Evolutionary conservation across 2,113 vertebrate genomes (phyloP).

Genomic region (Notechis scutatus): DNA sequence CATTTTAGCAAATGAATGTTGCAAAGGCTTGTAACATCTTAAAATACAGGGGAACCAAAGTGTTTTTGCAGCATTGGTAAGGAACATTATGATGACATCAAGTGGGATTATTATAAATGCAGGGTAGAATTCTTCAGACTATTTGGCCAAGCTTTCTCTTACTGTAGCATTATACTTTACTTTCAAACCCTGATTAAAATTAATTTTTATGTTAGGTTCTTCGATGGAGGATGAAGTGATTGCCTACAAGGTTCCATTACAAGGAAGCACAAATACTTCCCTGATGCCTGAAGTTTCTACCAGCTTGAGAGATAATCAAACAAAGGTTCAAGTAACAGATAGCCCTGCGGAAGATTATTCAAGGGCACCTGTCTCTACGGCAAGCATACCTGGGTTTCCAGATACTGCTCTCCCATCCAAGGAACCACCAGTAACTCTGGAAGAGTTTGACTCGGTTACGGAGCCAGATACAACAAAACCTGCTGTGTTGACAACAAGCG

Average conservation of each 20-base stretch:
- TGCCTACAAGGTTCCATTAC: slow-evolving; percentile 16
- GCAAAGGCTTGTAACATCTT: not conserved
- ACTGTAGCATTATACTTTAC: too few species aligned
- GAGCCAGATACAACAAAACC: slow-evolving; percentile 17
- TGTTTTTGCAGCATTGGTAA: not conserved
- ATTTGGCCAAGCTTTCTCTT: not conserved
- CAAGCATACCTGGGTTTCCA: slow-evolving; percentile 16
- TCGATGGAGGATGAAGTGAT: slow-evolving; percentile 14
- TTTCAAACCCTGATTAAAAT: not conserved
- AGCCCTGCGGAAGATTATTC: slow-evolving; percentile 43
- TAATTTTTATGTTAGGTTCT: slow-evolving; percentile 39
- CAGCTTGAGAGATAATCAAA: not conserved
- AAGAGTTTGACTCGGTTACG: slow-evolving; percentile 10
- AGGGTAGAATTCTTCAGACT: not conserved
- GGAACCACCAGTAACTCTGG: slow-evolving; percentile 31
- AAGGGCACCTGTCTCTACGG: slow-evolving; percentile 27
- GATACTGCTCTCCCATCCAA: slow-evolving; percentile 28
- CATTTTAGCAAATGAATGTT: not conserved
- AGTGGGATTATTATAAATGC: not conserved
- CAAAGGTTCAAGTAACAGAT: not conserved
- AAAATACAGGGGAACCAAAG: not conserved
- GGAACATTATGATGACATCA: not conserved
- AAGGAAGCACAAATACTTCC: slow-evolving; percentile 38
- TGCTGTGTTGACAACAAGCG: slow-evolving; percentile 21
- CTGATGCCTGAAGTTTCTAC: not conserved